phyloP scores from a whole-genome alignment of 2,888 invertebrate genomes.

The Coremacera marginata region DNA sequence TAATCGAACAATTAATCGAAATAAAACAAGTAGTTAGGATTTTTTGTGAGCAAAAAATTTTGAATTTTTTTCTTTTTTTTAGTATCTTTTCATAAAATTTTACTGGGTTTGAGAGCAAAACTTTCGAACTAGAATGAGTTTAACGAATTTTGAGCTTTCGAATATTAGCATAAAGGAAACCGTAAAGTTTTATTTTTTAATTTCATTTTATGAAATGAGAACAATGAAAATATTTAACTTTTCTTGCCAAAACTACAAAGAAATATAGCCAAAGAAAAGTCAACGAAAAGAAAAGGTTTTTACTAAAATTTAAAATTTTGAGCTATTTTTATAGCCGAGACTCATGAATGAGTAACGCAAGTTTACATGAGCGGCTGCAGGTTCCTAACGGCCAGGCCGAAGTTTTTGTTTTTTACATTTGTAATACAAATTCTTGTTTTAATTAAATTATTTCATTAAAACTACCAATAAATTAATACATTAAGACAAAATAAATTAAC shows the following conservation, averaged over 20 bases:
- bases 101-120: not conserved
- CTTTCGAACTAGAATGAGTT: not conserved
- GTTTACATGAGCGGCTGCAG: too few relatives aligned
- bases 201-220: constrained; percentile 60
- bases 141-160: not conserved
- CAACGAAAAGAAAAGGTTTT: constrained; percentile 39
- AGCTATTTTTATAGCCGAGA: not conserved
- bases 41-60: constrained; percentile 21
- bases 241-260: not conserved
- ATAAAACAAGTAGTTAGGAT: too few relatives aligned
- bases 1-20: too few relatives aligned
- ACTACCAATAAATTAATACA: constrained; percentile 52
- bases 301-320: constrained; percentile 25
- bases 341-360: too few relatives aligned
- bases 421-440: constrained; percentile 6
- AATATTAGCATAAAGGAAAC: constrained; percentile 29
- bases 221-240: constrained; percentile 44
- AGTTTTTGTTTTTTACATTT: not conserved
- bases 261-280: too few relatives aligned
- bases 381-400: not conserved
- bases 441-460: constrained; percentile 49
- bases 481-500: constrained; percentile 25
- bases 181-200: constrained; percentile 48
- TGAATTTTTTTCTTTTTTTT: not conserved
- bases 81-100: not conserved